Conservation (phyloP, 2,113 vertebrate genomes). For the Todiramphus saurophagus region DNA sequence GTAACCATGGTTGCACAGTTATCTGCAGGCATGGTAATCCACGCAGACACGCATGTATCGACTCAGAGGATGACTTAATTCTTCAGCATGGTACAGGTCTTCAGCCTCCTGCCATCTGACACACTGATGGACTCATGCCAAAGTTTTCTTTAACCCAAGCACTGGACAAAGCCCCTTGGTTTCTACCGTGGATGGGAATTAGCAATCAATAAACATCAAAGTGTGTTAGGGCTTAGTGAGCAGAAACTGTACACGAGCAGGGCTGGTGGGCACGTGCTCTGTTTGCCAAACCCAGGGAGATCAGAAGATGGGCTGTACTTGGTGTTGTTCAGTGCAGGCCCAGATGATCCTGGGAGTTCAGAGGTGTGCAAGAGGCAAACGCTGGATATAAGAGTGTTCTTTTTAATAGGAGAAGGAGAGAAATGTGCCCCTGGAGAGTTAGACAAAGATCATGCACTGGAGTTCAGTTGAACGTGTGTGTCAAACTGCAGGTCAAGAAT, state of each 20-base stretch:
- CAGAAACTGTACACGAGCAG: accelerated
- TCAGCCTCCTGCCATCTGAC: neutral
- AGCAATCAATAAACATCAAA: neutral
- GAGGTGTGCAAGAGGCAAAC: neutral
- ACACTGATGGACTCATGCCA: neutral
- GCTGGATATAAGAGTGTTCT: neutral
- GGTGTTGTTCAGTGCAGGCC: neutral
- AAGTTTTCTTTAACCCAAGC: neutral
- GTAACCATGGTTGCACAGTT: constrained; percentile 42
- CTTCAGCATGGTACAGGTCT: neutral
- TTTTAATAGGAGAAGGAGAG: neutral
- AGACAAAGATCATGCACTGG: neutral
- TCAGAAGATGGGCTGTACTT: neutral
- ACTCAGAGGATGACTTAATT: constrained; percentile 52
- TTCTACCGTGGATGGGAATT: accelerated
- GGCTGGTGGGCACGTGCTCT: neutral
- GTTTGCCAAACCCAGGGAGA: neutral
- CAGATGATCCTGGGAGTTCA: neutral
- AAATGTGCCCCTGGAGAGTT: neutral
- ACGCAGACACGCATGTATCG: neutral
- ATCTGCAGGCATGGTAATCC: neutral
- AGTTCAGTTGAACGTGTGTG: accelerated
- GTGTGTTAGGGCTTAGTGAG: accelerated
- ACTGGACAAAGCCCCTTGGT: neutral
- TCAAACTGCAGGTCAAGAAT: neutral